Conservation (phyloP, 2,888 invertebrate species). For the Litoditis marina region DNA sequence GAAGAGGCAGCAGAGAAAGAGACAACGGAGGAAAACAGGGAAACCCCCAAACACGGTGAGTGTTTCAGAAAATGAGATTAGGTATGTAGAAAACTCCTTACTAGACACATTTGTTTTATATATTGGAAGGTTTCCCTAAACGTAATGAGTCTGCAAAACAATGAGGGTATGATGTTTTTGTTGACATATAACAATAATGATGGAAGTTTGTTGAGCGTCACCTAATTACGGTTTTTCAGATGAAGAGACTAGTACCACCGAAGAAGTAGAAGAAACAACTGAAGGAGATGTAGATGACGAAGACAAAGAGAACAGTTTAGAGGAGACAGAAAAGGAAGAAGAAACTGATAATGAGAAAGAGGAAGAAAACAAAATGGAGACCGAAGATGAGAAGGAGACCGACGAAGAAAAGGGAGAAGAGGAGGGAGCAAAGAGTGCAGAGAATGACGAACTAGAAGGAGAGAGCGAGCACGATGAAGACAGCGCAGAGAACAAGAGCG, state of each 20-base stretch:
- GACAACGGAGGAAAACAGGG: conserved; percentile 10
- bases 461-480: too few relatives aligned
- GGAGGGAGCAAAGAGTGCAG: too few relatives aligned
- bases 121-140: too few relatives aligned
- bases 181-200: too few relatives aligned
- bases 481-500: too few relatives aligned
- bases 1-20: conserved; percentile 18
- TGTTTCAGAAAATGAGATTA: background rate
- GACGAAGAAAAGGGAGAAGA: conserved; percentile 4
- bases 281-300: conserved; percentile 10
- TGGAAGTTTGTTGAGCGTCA: too few relatives aligned
- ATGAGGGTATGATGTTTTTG: too few relatives aligned
- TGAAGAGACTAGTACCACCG: background rate
- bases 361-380: conserved; percentile 4
- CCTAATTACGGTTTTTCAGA: too few relatives aligned
- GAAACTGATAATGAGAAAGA: conserved; percentile 14
- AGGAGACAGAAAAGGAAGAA: conserved; percentile 19
- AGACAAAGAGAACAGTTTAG: conserved; percentile 10
- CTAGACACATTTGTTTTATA: too few relatives aligned
- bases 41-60: background rate
- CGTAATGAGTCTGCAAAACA: too few relatives aligned
- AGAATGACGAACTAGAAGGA: too few relatives aligned
- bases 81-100: conserved; percentile 12
- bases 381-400: background rate
- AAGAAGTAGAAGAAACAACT: conserved; percentile 13